Conservation (phyloP, 2,797 vertebrate species). For the Macrochelys suwanniensis region DNA sequence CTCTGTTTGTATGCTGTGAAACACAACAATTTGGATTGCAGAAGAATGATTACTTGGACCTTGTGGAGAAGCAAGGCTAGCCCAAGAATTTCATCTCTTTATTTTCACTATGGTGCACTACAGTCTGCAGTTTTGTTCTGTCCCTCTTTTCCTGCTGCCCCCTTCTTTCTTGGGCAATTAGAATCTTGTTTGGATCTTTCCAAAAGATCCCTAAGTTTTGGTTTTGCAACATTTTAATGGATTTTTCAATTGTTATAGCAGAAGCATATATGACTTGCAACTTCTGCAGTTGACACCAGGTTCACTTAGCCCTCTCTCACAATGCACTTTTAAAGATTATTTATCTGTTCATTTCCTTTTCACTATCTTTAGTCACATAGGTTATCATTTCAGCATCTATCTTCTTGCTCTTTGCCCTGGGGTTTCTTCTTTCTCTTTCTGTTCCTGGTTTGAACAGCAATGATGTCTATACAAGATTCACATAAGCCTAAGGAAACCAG, state of each 20-base stretch:
- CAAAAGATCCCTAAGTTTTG: not conserved
- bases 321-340: conserved; percentile 23
- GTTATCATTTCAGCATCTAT: not conserved
- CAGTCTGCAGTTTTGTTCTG: conserved; percentile 22
- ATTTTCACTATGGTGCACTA: not conserved
- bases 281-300: not conserved
- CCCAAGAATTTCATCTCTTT: conserved; percentile 21
- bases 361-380: conserved; percentile 1
- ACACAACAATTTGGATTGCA: not conserved
- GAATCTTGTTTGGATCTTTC: conserved; percentile 19
- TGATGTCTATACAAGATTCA: not conserved
- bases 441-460: not conserved
- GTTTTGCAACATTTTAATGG: not conserved
- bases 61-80: conserved; percentile 40
- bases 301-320: not conserved
- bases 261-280: not conserved
- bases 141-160: not conserved
- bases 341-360: conserved; percentile 46
- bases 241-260: conserved; percentile 16
- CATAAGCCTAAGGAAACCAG: not conserved
- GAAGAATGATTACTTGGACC: not conserved
- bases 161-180: not conserved
- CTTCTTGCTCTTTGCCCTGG: not conserved
- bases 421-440: not conserved
- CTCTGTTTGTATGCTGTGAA: not conserved